Conservation (phyloP, 2,113 vertebrate genomes). For the Phrynosoma blainvillii region DNA sequence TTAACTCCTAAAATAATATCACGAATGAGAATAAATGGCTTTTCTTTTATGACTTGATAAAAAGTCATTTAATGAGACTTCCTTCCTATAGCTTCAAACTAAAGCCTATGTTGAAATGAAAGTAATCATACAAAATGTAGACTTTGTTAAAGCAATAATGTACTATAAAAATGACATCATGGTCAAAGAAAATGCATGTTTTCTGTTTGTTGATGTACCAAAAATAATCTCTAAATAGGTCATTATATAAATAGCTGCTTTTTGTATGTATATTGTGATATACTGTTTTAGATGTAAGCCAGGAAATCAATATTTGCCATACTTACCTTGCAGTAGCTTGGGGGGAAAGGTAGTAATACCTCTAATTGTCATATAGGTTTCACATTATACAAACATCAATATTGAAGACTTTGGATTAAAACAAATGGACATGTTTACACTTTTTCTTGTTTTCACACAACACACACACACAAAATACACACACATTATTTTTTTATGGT, state of each 20-base stretch:
- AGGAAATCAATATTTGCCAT: not conserved
- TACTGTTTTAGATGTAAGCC: not conserved
- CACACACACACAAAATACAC: not conserved
- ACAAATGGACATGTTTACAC: not conserved
- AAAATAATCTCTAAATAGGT: not conserved
- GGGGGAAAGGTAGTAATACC: not conserved
- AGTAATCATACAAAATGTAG: not conserved
- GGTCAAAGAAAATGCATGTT: not conserved
- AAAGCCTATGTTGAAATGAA: not conserved
- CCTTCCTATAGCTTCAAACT: not conserved
- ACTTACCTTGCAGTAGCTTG: not conserved
- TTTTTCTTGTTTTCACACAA: too few relatives aligned
- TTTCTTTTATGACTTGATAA: conserved; percentile 14
- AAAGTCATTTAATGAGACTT: not conserved
- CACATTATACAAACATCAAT: not conserved
- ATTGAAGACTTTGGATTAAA: not conserved
- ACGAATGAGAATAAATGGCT: conserved; percentile 16
- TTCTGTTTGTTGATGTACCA: not conserved
- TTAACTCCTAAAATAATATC: not conserved
- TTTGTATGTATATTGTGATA: not conserved
- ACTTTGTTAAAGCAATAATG: not conserved
- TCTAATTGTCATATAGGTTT: not conserved
- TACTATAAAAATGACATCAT: not conserved
- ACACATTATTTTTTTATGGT: not conserved
- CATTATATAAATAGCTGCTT: not conserved